Evolutionary conservation across 2,797 vertebrate species (phyloP), one percentile per base, ranked within the genome.

Genomic region (Halcyon chelicuti): DNA sequence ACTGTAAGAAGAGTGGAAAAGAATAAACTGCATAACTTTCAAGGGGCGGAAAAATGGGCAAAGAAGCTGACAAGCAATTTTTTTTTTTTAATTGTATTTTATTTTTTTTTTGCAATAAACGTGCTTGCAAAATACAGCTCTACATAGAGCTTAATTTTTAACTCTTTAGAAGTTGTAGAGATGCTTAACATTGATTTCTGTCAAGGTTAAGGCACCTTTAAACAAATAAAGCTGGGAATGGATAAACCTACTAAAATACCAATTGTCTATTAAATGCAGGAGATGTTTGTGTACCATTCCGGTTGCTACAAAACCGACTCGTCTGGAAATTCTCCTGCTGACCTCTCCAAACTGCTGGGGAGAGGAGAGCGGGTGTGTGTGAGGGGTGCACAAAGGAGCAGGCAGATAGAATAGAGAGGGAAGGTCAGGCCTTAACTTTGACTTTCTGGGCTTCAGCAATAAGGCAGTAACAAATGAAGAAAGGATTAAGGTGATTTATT

Each of bases 131-230:
- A 74, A 74, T 47, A 19, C 2, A 31, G 29, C 47, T 94, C 79
- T 92, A 71, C 10, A n/a, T 60, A 61, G 61, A 60, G 67, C 66
- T 96, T 96, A 86, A 70, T 86, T 75, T 93, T 94, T 90, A 95
- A 87, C 62, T 63, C 86, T 57, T 91, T 52, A 89, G 51, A 93
- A 83, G 66, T 77, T 40, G 14, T 58, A 62, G 14, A 75, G 62
- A 83, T 86, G 57, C 61, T 92, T 86, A 58, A 23, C 77, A 85
- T 73, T 93, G 96, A 40, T 96, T 96, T 95, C 77, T 90, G 83
- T 96, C 95, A 97, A 97, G 96, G 96, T 98, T 97, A 97, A 97
- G 96, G 84, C 78, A 88, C 91, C 93, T 98, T 97, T 98, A 96
- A 97, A 96, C 96, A 97, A 96, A 97, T 97, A 86, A 96, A 94